These are phyloP conservation scores for Limanda limanda DNA, from an alignment of 2,113 vertebrate species.

Conservation along the genomic window DNA sequence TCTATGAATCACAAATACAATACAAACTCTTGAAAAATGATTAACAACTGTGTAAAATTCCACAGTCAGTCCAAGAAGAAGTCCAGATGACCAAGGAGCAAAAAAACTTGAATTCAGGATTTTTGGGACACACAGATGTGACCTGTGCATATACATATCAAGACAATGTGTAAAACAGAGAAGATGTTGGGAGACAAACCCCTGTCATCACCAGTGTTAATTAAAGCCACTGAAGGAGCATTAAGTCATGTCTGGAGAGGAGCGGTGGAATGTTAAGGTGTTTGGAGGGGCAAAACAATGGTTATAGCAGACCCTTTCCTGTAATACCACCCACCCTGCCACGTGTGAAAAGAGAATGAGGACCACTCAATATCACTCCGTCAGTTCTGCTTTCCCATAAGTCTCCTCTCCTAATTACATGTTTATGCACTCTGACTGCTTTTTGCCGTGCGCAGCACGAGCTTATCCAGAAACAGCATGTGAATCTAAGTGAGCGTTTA, in stretches of 20 bases:
- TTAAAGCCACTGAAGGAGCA: conserved; percentile 51
- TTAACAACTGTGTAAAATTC: neutral
- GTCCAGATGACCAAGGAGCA: neutral
- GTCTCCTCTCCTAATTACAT: conserved; percentile 53
- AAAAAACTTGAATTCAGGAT: neutral
- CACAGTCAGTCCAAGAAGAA: no score
- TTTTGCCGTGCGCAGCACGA: conserved; percentile 29
- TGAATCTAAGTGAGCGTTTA: conserved; percentile 56
- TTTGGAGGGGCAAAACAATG: conserved; percentile 56
- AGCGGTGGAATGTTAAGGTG: conserved; percentile 24
- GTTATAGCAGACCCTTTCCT: conserved; percentile 61
- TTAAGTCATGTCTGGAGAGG: conserved; percentile 59
- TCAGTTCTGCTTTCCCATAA: conserved; percentile 15
- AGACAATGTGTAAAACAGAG: conserved; percentile 50
- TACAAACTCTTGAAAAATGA: neutral
- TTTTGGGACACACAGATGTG: neutral
- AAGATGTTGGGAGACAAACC: conserved; percentile 6
- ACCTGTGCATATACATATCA: neutral
- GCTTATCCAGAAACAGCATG: conserved; percentile 26
- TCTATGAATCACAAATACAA: neutral
- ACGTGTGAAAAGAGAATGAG: conserved; percentile 11
- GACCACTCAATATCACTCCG: neutral
- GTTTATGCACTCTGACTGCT: conserved; percentile 47
- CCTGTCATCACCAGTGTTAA: conserved; percentile 35
- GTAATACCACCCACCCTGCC: conserved; percentile 43